These are phyloP conservation scores for Myoxocephalus aenaeus DNA, from an alignment of 2,797 vertebrate genomes.

Conservation along the genomic window DNA sequence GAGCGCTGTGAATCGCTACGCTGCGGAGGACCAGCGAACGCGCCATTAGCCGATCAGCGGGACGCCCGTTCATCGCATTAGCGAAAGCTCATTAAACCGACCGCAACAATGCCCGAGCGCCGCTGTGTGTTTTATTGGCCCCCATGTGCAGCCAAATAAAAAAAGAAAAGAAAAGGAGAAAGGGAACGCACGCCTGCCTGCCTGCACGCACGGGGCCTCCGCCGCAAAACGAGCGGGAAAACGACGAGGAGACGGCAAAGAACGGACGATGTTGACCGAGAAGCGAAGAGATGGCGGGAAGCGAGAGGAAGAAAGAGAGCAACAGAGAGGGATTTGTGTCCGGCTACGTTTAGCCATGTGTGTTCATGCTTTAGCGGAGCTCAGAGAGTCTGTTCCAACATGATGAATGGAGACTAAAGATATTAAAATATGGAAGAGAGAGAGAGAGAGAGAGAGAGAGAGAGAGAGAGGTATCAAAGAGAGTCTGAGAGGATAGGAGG, in stretches of 20 bases:
- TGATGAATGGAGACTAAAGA: constrained; percentile 65
- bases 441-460: constrained; percentile 60
- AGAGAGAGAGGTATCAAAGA: constrained; percentile 64
- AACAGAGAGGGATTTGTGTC: constrained; percentile 62
- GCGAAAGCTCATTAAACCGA: constrained; percentile 64
- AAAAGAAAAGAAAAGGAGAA: constrained; percentile 24
- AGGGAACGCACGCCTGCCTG: too few species aligned
- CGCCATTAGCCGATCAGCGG: constrained; percentile 56
- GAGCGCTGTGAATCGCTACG: constrained; percentile 31
- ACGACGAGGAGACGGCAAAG: constrained; percentile 11
- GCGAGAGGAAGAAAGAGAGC: constrained; percentile 1
- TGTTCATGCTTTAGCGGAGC: constrained; percentile 59
- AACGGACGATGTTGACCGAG: constrained; percentile 15
- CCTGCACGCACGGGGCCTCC: not conserved
- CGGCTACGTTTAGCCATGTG: constrained; percentile 61
- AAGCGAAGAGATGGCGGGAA: constrained; percentile 35
- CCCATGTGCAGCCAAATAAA: constrained; percentile 46
- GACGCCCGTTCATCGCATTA: constrained; percentile 71
- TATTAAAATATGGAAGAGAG: constrained; percentile 74
- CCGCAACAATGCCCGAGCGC: constrained; percentile 52
- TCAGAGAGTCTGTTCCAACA: constrained; percentile 60
- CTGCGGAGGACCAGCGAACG: constrained; percentile 35
- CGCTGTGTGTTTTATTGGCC: constrained; percentile 56
- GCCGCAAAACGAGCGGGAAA: constrained; percentile 9
- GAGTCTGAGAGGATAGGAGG: constrained; percentile 69